These are phyloP conservation scores for Pristionchus maxplancki DNA, from an alignment of 2,888 invertebrate species.

Conservation along the genomic window DNA sequence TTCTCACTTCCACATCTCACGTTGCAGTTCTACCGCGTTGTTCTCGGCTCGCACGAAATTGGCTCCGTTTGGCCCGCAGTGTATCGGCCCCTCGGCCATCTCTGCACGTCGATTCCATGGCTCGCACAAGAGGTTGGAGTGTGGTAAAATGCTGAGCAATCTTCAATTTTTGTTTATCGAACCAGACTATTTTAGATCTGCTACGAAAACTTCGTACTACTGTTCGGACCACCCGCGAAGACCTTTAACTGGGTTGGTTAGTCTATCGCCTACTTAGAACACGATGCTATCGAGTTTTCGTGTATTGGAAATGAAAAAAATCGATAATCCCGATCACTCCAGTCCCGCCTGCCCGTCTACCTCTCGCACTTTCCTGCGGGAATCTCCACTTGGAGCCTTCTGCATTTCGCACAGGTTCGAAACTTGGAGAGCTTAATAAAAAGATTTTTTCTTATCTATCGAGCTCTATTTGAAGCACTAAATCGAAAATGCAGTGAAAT, in stretches of 20 bases:
- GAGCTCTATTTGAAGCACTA: background rate
- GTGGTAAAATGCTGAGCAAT: background rate
- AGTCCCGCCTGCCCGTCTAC: conserved; percentile 14
- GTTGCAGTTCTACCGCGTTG: background rate
- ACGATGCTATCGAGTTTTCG: no score
- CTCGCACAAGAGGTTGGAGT: background rate
- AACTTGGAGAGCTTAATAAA: background rate
- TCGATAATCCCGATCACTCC: background rate
- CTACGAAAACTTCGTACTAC: background rate
- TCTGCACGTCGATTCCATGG: background rate
- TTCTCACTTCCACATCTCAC: background rate
- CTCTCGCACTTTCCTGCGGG: background rate
- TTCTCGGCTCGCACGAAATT: background rate
- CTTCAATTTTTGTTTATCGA: background rate
- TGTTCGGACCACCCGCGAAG: background rate
- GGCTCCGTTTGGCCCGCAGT: background rate
- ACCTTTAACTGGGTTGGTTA: background rate
- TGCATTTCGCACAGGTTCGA: conserved; percentile 11
- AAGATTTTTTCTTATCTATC: background rate
- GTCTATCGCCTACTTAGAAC: no score
- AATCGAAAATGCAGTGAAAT: background rate
- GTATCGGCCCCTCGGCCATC: background rate
- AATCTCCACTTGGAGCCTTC: background rate
- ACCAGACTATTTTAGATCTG: conserved; percentile 20
- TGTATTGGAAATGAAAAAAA: background rate